phyloP scores from a whole-genome alignment of 2,113 vertebrate genomes.

The Tichodroma muraria region DNA sequence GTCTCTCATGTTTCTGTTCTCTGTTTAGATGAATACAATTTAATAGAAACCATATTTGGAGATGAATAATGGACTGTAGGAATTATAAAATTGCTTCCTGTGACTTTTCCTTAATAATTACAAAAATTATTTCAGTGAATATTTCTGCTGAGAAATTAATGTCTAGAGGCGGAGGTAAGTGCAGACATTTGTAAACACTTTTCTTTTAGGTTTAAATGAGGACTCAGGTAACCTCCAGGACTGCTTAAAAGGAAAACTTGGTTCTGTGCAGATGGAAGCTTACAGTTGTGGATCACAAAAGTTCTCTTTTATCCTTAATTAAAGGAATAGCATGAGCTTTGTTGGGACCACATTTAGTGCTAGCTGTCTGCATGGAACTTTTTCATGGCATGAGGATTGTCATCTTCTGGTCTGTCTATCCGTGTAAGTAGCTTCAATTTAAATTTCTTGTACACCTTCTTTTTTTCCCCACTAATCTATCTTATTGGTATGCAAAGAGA shows the following conservation, averaged over 20 bases:
- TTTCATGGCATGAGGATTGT: neutral
- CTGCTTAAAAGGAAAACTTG: neutral
- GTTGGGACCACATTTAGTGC: neutral
- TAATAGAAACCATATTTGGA: neutral
- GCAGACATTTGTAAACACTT: neutral
- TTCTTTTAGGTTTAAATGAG: neutral
- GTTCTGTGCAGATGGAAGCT: neutral
- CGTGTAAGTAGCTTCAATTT: neutral
- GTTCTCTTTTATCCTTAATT: neutral
- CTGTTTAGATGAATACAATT: neutral
- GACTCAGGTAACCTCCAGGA: neutral
- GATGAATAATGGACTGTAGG: neutral
- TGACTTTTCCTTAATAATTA: neutral
- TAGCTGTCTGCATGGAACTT: neutral
- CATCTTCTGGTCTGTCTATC: neutral
- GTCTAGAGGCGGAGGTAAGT: neutral
- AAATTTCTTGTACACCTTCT: neutral
- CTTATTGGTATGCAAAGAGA: conserved; percentile 25
- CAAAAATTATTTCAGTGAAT: neutral
- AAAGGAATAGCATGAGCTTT: neutral
- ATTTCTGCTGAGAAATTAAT: neutral
- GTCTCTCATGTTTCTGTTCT: neutral
- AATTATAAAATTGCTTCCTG: neutral
- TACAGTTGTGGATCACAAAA: neutral
- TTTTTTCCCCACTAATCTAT: neutral